Percentiles rank a stretch among this genome's conserved stretches.
phyloP scores from a whole-genome alignment of 1,140 invertebrate genomes.

The Zaprionus kolodkinae region DNA sequence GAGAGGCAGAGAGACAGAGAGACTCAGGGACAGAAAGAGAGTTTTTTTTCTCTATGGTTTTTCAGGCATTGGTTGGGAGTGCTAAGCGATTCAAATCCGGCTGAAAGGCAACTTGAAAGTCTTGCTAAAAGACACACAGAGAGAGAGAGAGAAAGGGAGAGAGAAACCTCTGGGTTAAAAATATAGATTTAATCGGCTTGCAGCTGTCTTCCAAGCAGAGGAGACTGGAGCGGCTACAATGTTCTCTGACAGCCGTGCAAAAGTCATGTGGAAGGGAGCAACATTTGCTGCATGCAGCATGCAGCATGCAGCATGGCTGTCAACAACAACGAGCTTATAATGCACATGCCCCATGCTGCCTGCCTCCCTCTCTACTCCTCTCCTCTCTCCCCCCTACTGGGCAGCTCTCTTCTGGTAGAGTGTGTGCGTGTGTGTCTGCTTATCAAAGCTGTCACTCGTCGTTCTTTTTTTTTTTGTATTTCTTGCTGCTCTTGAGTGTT shows the following conservation, averaged over 20 bases:
- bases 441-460: constrained; percentile 32
- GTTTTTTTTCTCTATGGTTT: not conserved
- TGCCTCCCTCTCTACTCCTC: not conserved
- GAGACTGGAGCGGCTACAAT: not conserved
- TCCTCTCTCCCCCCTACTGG: not conserved
- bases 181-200: constrained; percentile 22
- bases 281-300: not conserved
- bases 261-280: constrained; percentile 17
- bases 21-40: no score
- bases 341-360: not conserved
- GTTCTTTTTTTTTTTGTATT: not conserved
- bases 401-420: not conserved
- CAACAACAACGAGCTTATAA: constrained; percentile 15
- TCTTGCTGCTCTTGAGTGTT: constrained; percentile 30
- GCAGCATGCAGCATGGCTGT: not conserved
- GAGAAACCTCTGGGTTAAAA: not conserved
- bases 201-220: not conserved
- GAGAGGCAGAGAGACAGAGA: not conserved
- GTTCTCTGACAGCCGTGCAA: constrained; percentile 8
- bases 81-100: constrained; percentile 5
- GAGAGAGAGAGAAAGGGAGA: not conserved
- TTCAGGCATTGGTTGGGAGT: not conserved
- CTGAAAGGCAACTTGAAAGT: not conserved
- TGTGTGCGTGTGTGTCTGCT: constrained; percentile 10
- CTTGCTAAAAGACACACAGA: not conserved